Evolutionary conservation across 2,797 vertebrate genomes (phyloP).

Genomic region (Anolis apletophallus): DNA sequence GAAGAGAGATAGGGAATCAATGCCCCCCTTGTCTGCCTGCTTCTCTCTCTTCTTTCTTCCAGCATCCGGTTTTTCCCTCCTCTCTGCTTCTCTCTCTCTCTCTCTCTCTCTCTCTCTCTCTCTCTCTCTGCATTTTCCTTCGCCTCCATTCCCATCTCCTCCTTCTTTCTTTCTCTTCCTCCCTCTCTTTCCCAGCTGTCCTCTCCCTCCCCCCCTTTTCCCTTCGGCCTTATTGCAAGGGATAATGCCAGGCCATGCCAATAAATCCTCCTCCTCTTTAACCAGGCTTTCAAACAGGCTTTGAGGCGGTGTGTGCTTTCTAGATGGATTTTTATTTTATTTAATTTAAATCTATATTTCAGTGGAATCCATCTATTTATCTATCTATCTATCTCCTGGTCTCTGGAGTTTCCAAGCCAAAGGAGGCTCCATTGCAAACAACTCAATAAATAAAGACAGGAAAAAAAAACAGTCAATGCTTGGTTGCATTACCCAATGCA

Average conservation of each 20-base stretch:
- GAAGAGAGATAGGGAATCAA: neutral
- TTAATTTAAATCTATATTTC: no score
- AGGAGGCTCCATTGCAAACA: neutral
- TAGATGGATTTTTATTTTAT: neutral
- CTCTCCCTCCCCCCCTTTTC: no score
- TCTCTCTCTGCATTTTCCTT: constrained; percentile 2
- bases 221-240: no score
- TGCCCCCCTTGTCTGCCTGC: neutral
- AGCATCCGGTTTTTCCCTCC: neutral
- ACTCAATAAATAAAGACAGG: neutral
- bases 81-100: neutral
- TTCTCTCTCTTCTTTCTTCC: neutral
- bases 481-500: neutral
- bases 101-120: neutral
- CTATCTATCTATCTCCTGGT: no score
- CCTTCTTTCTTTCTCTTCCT: no score
- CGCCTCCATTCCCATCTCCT: neutral
- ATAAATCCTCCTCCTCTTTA: no score
- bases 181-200: no score
- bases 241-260: no score
- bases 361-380: no score
- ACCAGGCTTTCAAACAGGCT: no score
- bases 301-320: neutral
- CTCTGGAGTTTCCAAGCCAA: neutral
- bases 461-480: no score